Base-by-base conservation (phyloP, 2,113 vertebrate genomes). In the Thunnus maccoyii region DNA sequence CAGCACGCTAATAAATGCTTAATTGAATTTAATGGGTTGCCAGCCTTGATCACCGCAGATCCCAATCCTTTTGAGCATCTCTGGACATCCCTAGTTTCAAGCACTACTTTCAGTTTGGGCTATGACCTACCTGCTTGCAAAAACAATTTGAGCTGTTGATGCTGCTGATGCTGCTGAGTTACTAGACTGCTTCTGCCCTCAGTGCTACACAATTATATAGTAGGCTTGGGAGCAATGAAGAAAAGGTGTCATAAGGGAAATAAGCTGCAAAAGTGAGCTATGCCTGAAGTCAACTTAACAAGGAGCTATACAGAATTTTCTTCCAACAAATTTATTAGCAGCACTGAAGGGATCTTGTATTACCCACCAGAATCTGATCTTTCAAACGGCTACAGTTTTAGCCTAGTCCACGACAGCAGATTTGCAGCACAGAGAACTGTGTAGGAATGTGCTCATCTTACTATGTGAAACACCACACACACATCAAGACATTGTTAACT, bases 171-270 rank as follows among this genome's bases (percentile, higher is more conserved):
- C 55, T 76, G 71, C 61, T n/a, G 71, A 79, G 78, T 62, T 80
- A 62, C 68, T 68, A 54, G 10, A 67, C 69, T 74, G 68, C 18
- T 47, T 60, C 61, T 63, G 60, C 78, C 73, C 64, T 66, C 64
- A 74, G 9, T 58, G 72, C 76, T 72, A 41, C 73, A 80, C 61
- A 30, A 82, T 87, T 84, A 86, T 71, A 77, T 64, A 58, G 72
- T 54, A 68, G 58, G 50, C 66, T 61, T 84, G 80, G 77, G 83
- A 89, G 69, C 69, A 76, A 76, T 86, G 78, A 75, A 13, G 22
- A 15, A 81, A 78, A 82, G 54, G 54, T 78, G 75, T 72, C 87
- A 80, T 71, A 51, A 65, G 78, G 80, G 80, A 91, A 89, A 89
- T 89, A 87, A 84, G 75, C 74, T 84, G 46, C 64, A 82, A 85